Evolutionary conservation across 92 coral and sea anemone genomes (phyloP).

Genomic region (Palythoa heliodiscus): DNA sequence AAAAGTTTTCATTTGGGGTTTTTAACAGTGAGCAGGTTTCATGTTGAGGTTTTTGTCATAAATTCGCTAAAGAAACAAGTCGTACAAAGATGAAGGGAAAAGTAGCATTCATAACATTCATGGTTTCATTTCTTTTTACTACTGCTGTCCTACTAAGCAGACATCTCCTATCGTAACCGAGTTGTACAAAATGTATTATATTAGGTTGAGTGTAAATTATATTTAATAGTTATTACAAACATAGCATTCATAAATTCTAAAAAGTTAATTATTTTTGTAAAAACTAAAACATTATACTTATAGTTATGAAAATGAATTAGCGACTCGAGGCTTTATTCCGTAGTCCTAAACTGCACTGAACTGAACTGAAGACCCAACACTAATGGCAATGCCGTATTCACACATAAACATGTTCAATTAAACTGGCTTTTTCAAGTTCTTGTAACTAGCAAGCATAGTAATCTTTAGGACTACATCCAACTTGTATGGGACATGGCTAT

Average conservation of each 20-base stretch:
- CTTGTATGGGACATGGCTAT: no score
- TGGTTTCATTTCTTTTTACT: not conserved
- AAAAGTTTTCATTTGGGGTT: no score
- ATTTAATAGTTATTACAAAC: slow-evolving; percentile 21
- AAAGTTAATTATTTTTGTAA: slow-evolving; percentile 8
- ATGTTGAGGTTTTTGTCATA: no score
- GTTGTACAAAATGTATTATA: slow-evolving; percentile 19
- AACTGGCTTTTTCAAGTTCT: no score
- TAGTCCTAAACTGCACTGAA: not conserved
- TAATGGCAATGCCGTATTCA: no score
- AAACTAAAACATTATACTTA: not conserved
- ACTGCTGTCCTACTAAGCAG: not conserved
- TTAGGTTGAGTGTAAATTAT: slow-evolving; percentile 5
- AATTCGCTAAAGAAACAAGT: no score
- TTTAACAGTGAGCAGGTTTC: no score
- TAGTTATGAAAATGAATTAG: not conserved
- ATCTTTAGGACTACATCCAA: no score
- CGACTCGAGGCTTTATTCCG: not conserved
- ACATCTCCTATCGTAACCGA: not conserved
- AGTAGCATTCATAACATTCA: no score
- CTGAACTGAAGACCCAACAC: not conserved
- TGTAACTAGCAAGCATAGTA: no score
- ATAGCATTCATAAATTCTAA: not conserved
- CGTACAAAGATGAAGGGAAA: no score
- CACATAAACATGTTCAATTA: no score